phyloP scores from a whole-genome alignment of 2,888 invertebrate species.

The Cosmopolites sordidus region DNA sequence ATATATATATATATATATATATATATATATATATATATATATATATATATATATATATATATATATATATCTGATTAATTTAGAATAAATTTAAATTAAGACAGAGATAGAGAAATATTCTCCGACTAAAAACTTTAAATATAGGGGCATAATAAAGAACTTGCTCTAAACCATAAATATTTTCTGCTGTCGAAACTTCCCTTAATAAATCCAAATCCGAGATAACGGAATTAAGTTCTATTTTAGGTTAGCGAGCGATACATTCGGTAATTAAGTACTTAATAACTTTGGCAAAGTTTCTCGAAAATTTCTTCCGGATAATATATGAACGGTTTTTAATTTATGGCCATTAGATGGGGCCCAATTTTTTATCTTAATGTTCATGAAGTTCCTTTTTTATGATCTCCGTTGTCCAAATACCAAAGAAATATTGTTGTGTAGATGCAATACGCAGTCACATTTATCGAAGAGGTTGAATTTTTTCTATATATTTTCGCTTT shows the following conservation, averaged over 20 bases:
- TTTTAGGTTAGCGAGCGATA: slow-evolving; percentile 25
- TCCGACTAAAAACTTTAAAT: background rate
- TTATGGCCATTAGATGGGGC: background rate
- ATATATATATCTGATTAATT: too few species aligned
- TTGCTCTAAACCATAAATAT: slow-evolving; percentile 47
- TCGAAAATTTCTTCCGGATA: slow-evolving; percentile 17
- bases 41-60: too few species aligned
- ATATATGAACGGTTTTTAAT: slow-evolving; percentile 2
- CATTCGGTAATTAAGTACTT: slow-evolving; percentile 26
- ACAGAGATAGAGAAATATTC: background rate
- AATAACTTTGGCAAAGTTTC: slow-evolving; percentile 25
- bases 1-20: too few species aligned
- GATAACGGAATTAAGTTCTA: slow-evolving; percentile 38
- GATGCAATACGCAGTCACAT: too few species aligned
- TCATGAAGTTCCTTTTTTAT: too few species aligned
- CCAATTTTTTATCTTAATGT: slow-evolving; percentile 1
- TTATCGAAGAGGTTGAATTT: too few species aligned
- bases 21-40: too few species aligned
- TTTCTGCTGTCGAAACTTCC: slow-evolving; percentile 44
- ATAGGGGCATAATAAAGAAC: slow-evolving; percentile 39
- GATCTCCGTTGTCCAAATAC: too few species aligned
- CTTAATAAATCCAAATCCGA: slow-evolving; percentile 42
- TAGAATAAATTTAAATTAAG: too few species aligned
- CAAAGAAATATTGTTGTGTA: too few species aligned
- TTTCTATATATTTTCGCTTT: too few species aligned